These are phyloP conservation scores for Mormyrus iriodes DNA, from an alignment of 2,113 vertebrate species.

Conservation along the genomic window DNA sequence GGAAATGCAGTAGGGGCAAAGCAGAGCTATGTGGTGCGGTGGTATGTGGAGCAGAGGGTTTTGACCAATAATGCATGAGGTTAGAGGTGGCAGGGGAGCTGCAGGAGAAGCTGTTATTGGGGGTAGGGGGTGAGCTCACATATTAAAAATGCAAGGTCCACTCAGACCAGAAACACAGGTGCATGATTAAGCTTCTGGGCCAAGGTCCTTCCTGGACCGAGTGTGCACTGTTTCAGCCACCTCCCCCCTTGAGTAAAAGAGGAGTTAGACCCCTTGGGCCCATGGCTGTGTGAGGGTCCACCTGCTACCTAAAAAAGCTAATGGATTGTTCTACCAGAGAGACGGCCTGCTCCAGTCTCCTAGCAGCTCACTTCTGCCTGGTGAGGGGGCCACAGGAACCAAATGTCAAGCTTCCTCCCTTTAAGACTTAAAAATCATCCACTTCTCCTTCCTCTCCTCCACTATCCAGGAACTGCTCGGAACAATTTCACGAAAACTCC, in stretches of 20 bases:
- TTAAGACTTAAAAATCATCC: slow-evolving; percentile 31
- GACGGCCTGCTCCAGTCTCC: background rate
- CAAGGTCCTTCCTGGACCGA: background rate
- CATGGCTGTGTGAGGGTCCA: background rate
- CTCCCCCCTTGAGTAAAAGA: background rate
- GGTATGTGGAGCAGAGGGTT: background rate
- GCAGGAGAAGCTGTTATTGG: background rate
- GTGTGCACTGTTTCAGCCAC: background rate
- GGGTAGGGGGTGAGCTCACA: background rate
- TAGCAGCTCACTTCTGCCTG: background rate
- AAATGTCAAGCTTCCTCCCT: slow-evolving; percentile 15
- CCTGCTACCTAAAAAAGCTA: background rate
- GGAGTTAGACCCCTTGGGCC: background rate
- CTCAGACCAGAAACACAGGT: background rate
- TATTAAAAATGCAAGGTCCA: background rate
- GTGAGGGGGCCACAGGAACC: background rate
- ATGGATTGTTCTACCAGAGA: background rate
- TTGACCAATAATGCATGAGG: background rate
- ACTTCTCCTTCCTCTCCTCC: background rate
- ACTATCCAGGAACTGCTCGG: background rate
- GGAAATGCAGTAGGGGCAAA: background rate
- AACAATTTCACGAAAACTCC: background rate
- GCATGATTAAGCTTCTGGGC: background rate
- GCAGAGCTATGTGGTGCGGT: background rate
- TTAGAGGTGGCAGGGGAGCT: background rate